Evolutionary conservation across 2,113 vertebrate species (phyloP), one percentile per base, ranked within the genome.

Genomic region (Cyphotilapia sp.): DNA sequence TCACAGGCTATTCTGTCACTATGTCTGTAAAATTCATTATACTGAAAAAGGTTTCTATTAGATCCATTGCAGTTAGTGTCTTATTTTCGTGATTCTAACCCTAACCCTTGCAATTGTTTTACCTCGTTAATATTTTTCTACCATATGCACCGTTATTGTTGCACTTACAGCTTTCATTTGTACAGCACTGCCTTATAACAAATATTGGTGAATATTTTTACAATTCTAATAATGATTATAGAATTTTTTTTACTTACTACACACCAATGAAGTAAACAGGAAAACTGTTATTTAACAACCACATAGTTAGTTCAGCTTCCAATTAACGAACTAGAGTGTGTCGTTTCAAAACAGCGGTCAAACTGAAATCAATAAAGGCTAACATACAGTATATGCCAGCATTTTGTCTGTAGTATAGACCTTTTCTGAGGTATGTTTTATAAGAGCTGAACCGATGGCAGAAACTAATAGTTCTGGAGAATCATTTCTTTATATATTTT

Each of bases 71-170:
- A 47, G 40, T 29, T 76, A 47, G 22, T 47, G 40, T 47, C 69
- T 76, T 76, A 29, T 76, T 76, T 45, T 74, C 1, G 0, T 74
- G 13, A 45, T 74, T 74, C 69, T 17, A 31, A 61, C 57, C 57
- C 3, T 61, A 61, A 61, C 27, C 57, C 57, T 47, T 47, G 69
- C 40, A 76, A 3, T 47, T 76, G 40, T 47, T 76, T 47, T 3
- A 29, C 6, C 69, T 47, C 0, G 3, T 29, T 76, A 45, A 74
- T 74, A 27, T 2, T 47, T 0, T 45, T 74, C 69, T 0, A 27
- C 40, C 8, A 24, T 45, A 74, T 45, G 14, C 38, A 27, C 40
- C 4, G 3, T 74, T 0, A 24, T 74, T 74, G 19, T 27, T 74
- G 69, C 35, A 45, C 13, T 45, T 27, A 1, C 14, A 27, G 1